A percentile compares a stretch with the other conserved stretches of the same genome.
Conservation (phyloP, 2,888 invertebrate genomes). For the Lasioglossum zephyrum region DNA sequence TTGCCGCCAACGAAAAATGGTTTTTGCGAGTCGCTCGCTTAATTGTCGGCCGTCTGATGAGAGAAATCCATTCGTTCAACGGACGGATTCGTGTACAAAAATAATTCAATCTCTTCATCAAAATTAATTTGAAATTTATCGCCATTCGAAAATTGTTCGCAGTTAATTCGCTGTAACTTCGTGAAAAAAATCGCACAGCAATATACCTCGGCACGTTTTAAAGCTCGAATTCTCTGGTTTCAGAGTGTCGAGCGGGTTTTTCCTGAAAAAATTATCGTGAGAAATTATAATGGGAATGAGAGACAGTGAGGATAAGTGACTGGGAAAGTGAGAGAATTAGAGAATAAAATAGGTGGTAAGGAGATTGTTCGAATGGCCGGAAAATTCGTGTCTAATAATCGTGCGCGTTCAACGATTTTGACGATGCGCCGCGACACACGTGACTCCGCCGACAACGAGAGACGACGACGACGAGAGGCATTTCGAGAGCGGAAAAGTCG, state of each 20-base stretch:
- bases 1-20: background rate
- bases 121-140: background rate
- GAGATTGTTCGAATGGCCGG: background rate
- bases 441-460: background rate
- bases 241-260: accelerated
- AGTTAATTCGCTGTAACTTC: background rate
- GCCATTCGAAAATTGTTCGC: background rate
- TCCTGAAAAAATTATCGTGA: background rate
- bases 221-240: background rate
- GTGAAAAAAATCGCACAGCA: background rate
- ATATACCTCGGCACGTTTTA: background rate
- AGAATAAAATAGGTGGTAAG: background rate
- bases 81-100: background rate
- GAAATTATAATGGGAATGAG: background rate
- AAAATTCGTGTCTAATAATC: background rate
- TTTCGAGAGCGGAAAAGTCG: slow-evolving; percentile 18
- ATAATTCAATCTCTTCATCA: background rate
- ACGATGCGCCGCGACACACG: background rate
- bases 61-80: background rate
- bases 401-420: background rate
- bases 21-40: background rate
- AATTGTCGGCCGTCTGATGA: background rate
- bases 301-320: background rate
- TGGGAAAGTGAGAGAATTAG: background rate
- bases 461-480: background rate